Base-by-base conservation (phyloP, 1,140 invertebrate species). In the Drosophila pseudoobscura region DNA sequence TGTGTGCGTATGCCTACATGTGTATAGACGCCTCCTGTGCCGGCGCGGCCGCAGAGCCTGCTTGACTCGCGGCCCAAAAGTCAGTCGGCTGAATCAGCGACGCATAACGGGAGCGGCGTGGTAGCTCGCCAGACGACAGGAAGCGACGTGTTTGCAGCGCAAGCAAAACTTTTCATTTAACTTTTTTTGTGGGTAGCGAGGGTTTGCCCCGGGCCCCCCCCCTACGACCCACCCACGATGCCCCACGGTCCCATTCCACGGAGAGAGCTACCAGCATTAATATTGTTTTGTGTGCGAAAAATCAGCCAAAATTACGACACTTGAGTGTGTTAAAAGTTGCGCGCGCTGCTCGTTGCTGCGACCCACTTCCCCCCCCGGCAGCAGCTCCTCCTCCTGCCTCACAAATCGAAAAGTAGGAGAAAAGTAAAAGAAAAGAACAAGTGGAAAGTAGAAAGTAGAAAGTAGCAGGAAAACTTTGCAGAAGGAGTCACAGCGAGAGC, bases 321-420 rank as follows among this genome's bases (percentile, higher is more conserved):
- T 87, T 87, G 82, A 87, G 82, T 87, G 82, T 88, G 82, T 87
- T 88, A 87, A 87, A 87, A 87, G 75, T 87, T 87, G 84, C 85
- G 78, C 83, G 83, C 83, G 78, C 66, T 82, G 74, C 68, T 78
- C 60, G 61, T 68, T 65, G 52, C 17, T 39, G 45, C 45, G 50
- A 47, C 57, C 31, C 41, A 24, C 29, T 26, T 22, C 51, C 45
- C 41, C 45, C 41, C 61, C 54, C 45, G 6, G 24, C 24, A 26
- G 24, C 31, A 49, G 35, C 51, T 56, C 20, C 31, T 20, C 6
- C 60, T 43, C 45, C 50, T 39, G 45, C 45, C 52, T 45, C 78
- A 53, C 78, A 78, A 88, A 88, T 88, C 82, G 82, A 82, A 85
- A 87, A 71, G 82, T 78, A 26, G 24, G 24, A 26, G 24, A 26